Conservation (phyloP, 2,113 vertebrate genomes). For the Zosterops hypoxanthus region DNA sequence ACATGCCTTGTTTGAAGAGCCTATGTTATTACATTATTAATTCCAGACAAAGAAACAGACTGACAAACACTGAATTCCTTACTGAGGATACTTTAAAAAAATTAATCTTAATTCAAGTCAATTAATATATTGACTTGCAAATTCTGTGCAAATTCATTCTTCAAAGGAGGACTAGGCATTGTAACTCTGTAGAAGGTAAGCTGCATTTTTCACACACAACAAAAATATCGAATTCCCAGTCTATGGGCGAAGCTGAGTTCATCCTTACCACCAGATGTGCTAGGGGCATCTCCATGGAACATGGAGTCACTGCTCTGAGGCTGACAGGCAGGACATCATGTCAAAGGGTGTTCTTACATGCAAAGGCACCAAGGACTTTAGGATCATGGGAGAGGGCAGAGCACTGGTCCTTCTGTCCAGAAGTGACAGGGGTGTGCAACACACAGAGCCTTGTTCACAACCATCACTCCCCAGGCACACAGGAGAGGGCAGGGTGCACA, state of each 20-base stretch:
- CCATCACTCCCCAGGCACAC: neutral
- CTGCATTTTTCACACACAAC: neutral
- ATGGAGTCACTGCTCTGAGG: neutral
- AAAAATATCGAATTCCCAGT: neutral
- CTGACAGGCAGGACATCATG: neutral
- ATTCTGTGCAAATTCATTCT: constrained; percentile 15
- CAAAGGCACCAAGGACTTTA: neutral
- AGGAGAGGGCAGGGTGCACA: neutral
- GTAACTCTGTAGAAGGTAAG: neutral
- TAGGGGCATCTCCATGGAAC: neutral
- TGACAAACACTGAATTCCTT: constrained; percentile 26
- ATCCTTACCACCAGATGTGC: neutral
- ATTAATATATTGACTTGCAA: constrained; percentile 45
- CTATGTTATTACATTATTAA: constrained; percentile 20
- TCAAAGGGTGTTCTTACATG: neutral
- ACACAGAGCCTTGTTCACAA: neutral
- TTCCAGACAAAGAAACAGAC: constrained; percentile 42
- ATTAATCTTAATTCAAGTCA: constrained; percentile 28
- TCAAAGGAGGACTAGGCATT: neutral
- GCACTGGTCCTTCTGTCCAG: neutral
- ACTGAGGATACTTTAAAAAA: neutral
- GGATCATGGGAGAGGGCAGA: neutral
- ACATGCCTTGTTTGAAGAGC: neutral
- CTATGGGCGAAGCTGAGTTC: neutral
- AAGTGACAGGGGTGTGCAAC: neutral